These are phyloP conservation scores for Cantharis flavilabris DNA, from an alignment of 2,888 invertebrate genomes.

Conservation along the genomic window DNA sequence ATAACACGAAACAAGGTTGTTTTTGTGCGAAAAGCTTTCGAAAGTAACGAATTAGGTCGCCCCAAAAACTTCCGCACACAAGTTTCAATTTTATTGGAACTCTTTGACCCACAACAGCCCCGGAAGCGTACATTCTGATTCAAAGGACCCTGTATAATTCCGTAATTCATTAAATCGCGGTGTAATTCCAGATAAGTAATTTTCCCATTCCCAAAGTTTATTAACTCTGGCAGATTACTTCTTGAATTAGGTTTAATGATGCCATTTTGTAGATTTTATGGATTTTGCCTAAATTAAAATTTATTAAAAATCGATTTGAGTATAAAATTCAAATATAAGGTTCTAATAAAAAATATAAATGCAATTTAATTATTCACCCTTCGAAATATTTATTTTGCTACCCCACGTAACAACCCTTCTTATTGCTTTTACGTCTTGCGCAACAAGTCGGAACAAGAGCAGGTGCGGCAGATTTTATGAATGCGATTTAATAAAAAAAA, in stretches of 20 bases:
- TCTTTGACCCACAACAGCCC: background rate
- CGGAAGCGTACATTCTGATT: background rate
- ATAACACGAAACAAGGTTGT: too few species aligned
- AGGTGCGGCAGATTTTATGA: background rate
- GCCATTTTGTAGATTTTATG: background rate
- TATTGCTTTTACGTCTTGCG: slow-evolving; percentile 8
- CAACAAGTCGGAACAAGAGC: slow-evolving; percentile 16
- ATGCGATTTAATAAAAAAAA: background rate
- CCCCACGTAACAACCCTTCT: slow-evolving; percentile 17
- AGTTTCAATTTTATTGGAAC: background rate
- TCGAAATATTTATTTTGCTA: slow-evolving; percentile 16
- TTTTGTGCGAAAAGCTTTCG: background rate
- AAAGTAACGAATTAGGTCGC: background rate
- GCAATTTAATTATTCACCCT: slow-evolving; percentile 22
- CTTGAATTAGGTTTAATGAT: background rate
- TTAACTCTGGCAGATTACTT: background rate
- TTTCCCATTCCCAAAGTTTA: background rate
- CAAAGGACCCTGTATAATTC: background rate
- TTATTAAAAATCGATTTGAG: background rate
- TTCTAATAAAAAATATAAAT: slow-evolving; percentile 3
- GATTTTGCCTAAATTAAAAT: background rate
- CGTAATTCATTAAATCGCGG: background rate
- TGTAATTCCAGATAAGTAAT: background rate
- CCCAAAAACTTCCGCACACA: background rate
- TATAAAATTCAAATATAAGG: background rate